These are phyloP conservation scores for Microcaecilia unicolor DNA, from an alignment of 2,797 vertebrate species.

Conservation along the genomic window DNA sequence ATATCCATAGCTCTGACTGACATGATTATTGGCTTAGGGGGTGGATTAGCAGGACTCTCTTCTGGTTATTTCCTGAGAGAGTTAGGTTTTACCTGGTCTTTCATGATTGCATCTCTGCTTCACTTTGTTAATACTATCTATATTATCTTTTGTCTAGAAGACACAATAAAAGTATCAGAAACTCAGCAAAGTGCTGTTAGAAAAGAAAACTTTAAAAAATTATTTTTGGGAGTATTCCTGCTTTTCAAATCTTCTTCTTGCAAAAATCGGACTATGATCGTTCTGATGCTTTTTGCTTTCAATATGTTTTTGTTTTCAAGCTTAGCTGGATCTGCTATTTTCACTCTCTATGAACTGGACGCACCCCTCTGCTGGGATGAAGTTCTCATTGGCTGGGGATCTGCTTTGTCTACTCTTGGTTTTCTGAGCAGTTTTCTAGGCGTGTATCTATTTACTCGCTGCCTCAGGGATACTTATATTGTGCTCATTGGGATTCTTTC, in stretches of 20 bases:
- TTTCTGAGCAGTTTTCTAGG: slow-evolving; percentile 80
- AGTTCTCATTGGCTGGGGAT: slow-evolving; percentile 85
- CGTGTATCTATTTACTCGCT: slow-evolving; percentile 66
- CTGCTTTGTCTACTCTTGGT: slow-evolving; percentile 62
- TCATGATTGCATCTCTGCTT: slow-evolving; percentile 54
- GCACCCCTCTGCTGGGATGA: slow-evolving; percentile 88
- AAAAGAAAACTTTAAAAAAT: slow-evolving; percentile 45
- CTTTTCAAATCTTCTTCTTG: slow-evolving; percentile 60
- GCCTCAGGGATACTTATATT: slow-evolving; percentile 64
- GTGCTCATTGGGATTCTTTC: slow-evolving; percentile 78
- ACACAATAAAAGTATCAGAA: slow-evolving; percentile 44
- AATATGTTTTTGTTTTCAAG: slow-evolving; percentile 58
- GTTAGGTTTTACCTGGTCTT: slow-evolving; percentile 80
- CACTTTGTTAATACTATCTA: slow-evolving; percentile 66
- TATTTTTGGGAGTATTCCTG: slow-evolving; percentile 56
- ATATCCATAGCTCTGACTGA: slow-evolving; percentile 81
- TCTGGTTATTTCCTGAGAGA: slow-evolving; percentile 81
- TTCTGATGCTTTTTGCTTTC: slow-evolving; percentile 65
- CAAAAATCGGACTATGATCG: slow-evolving; percentile 48
- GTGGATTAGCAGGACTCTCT: slow-evolving; percentile 69
- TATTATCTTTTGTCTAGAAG: slow-evolving; percentile 67
- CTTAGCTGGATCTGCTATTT: slow-evolving; percentile 53
- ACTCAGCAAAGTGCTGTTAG: slow-evolving; percentile 24
- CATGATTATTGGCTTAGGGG: slow-evolving; percentile 77
- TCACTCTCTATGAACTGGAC: slow-evolving; percentile 81